Conservation (phyloP, 2,888 invertebrate genomes). For the Tachina lurida region DNA sequence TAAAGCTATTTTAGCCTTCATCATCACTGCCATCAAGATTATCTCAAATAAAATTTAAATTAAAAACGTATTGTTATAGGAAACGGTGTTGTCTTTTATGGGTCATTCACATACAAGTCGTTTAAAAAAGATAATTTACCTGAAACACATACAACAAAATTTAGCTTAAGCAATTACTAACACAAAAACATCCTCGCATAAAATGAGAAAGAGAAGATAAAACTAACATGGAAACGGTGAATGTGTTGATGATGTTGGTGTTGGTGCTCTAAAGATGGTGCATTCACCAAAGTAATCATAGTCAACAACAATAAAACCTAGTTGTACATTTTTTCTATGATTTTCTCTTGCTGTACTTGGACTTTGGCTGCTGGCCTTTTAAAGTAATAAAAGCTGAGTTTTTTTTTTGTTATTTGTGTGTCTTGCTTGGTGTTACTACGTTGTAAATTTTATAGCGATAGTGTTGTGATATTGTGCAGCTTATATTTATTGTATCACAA, state of each 20-base stretch:
- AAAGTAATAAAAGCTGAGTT: neutral
- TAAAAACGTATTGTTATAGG: neutral
- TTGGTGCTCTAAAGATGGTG: neutral
- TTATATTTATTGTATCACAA: neutral
- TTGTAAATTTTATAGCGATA: neutral
- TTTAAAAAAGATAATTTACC: slow-evolving; percentile 14
- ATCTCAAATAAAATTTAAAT: too few species aligned
- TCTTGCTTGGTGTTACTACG: neutral
- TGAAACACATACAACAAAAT: neutral
- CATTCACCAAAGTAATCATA: neutral
- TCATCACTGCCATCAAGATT: too few species aligned
- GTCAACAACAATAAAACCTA: neutral
- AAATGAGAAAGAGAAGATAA: neutral
- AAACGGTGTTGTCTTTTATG: slow-evolving; percentile 26
- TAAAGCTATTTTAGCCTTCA: too few species aligned
- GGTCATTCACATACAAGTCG: slow-evolving; percentile 24
- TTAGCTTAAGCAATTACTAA: neutral
- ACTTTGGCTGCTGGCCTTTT: slow-evolving; percentile 3
- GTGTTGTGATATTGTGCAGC: slow-evolving; percentile 12
- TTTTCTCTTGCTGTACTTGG: neutral
- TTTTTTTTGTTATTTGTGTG: neutral
- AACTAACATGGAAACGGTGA: slow-evolving; percentile 12
- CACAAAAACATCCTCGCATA: neutral
- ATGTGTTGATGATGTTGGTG: slow-evolving; percentile 3
- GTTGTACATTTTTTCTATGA: neutral